These are phyloP conservation scores for Tokudaia tokunoshimensis DNA, from an alignment of 2,797 vertebrate species.

Conservation along the genomic window DNA sequence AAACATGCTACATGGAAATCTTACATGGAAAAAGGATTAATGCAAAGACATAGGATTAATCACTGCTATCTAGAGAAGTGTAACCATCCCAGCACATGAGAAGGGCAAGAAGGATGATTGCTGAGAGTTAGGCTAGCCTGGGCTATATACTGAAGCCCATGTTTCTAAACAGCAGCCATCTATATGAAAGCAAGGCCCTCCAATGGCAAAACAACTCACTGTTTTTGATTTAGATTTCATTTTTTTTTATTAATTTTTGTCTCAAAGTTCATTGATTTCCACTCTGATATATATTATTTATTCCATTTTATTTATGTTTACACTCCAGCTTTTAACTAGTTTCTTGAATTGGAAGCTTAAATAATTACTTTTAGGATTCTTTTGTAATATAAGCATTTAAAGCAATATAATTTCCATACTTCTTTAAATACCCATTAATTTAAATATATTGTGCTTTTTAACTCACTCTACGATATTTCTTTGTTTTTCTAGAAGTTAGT, in stretches of 20 bases:
- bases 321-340: neutral
- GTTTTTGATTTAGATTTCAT: neutral
- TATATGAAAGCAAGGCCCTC: neutral
- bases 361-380: slow-evolving; percentile 38
- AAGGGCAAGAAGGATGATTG: neutral
- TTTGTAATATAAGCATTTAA: slow-evolving; percentile 11
- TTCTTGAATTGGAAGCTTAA: slow-evolving; percentile 6
- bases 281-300: neutral
- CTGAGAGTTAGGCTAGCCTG: neutral
- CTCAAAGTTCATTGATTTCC: neutral
- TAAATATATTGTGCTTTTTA: neutral
- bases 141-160: neutral
- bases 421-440: neutral
- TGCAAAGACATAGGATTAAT: neutral
- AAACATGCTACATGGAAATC: neutral
- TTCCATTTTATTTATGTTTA: neutral
- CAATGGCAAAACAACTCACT: neutral
- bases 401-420: neutral
- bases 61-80: neutral
- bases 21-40: neutral
- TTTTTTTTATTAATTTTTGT: neutral
- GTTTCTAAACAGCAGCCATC: neutral
- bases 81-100: neutral
- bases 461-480: neutral
- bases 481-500: neutral